Base-by-base conservation (phyloP, 2,888 invertebrate genomes). In the Scaptomyza caliginosa region DNA sequence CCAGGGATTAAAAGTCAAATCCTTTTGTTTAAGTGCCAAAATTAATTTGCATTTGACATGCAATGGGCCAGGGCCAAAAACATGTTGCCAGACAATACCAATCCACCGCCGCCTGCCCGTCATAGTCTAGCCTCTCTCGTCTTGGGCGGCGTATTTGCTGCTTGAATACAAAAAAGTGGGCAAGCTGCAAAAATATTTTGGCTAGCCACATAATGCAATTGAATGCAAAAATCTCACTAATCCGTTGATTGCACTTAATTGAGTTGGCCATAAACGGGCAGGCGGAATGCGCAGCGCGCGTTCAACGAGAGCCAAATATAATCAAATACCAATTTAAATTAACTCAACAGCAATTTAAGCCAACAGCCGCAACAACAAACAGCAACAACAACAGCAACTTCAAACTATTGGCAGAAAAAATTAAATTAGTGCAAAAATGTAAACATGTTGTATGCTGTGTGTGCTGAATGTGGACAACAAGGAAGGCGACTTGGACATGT, bases 281-380 rank as follows among this genome's bases (percentile, higher is more conserved):
- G 74, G 69, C 65, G 74, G 57, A 52, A 40, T 69, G 63, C 38
- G 57, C 40, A 39, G 48, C 79, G 70, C 60, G 66, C 78, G 71
- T 62, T 64, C 74, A 57, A 45, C 54, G 38, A 58, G 60, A 79
- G 81, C 85, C 78, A 77, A 82, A 82, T 86, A 82, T 86, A 83
- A 83, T 85, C 83, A 87, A 83, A 83, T 85, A 87, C 83, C 83
- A 82, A 87, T 83, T 83, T 83, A 87, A 83, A 83, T 83, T 83
- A 83, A 83, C 82, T 85, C 88, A 85, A 87, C 83, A 83, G 74
- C 87, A 83, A 85, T 87, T 82, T 82, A 84, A 81, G 85, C 67
- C 40, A 62, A 59, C 69, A 65, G 60, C 77, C 67, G 55, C 63
- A 42, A 42, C 52, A 48, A 17, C 40, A 17, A 46, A 46, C 51